phyloP scores from a whole-genome alignment of 2,797 vertebrate species.

The Pyrocephalus nanus region DNA sequence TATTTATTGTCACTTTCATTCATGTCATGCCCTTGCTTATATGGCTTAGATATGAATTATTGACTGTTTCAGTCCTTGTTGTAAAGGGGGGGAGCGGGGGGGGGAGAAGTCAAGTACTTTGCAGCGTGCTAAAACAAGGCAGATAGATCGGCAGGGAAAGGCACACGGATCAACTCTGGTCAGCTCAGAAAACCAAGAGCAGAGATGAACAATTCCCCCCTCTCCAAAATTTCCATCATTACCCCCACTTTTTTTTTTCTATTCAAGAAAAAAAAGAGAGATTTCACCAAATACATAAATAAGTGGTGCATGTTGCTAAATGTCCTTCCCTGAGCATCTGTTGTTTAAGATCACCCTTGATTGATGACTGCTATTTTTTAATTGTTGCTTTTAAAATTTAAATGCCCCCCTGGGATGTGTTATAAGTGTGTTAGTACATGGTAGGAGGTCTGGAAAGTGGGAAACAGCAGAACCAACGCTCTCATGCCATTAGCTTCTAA shows the following conservation, averaged over 20 bases:
- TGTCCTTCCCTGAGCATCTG: conserved; percentile 77
- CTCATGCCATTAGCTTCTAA: conserved; percentile 59
- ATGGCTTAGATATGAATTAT: conserved; percentile 79
- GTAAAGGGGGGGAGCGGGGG: conserved; percentile 6
- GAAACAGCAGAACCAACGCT: conserved; percentile 67
- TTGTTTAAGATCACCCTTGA: conserved; percentile 79
- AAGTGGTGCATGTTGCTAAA: conserved; percentile 66
- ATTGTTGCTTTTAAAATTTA: conserved; percentile 83
- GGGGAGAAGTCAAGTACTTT: conserved; percentile 51
- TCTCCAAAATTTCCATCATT: background rate
- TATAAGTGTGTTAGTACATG: conserved; percentile 76
- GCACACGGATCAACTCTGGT: background rate
- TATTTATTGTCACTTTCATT: conserved; percentile 82
- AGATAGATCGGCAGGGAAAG: background rate
- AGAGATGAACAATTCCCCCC: background rate
- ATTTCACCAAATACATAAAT: conserved; percentile 68
- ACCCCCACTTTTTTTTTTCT: background rate
- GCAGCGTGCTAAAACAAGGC: conserved; percentile 7
- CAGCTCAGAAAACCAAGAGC: background rate
- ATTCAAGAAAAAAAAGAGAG: background rate
- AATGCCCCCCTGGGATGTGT: conserved; percentile 79
- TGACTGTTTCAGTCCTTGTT: conserved; percentile 75
- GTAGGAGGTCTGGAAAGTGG: conserved; percentile 74
- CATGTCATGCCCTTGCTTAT: conserved; percentile 80
- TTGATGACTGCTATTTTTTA: conserved; percentile 81